Conservation (phyloP, 2,113 vertebrate genomes). For the Lepidothrix coronata region DNA sequence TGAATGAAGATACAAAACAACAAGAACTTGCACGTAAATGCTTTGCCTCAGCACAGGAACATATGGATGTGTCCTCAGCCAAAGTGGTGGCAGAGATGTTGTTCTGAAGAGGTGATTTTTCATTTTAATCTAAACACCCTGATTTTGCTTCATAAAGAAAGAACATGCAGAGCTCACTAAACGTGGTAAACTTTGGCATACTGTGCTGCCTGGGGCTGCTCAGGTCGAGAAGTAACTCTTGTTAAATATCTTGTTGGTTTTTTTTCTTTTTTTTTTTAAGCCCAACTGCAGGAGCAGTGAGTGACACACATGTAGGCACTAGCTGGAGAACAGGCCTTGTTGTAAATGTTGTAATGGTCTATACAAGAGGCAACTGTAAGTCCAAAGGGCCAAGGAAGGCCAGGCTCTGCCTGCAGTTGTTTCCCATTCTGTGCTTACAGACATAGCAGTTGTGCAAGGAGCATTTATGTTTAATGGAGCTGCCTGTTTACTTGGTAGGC, state of each 20-base stretch:
- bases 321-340: not conserved
- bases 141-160: not conserved
- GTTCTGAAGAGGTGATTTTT: slow-evolving; percentile 81
- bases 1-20: slow-evolving; percentile 86
- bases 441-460: not conserved
- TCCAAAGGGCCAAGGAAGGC: not conserved
- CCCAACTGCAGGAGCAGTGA: not conserved
- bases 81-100: slow-evolving; percentile 93
- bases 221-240: not conserved
- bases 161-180: not conserved
- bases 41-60: slow-evolving; percentile 79
- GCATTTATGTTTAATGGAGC: not conserved
- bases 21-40: slow-evolving; percentile 87
- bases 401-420: not conserved
- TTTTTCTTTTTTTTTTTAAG: not conserved
- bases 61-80: slow-evolving; percentile 86
- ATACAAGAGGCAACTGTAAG: not conserved
- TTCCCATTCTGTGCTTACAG: not conserved
- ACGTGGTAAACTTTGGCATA: accelerated
- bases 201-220: not conserved
- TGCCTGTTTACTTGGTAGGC: not conserved
- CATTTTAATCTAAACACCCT: not conserved
- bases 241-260: not conserved
- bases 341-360: not conserved
- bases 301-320: not conserved